These are phyloP conservation scores for Ephialtes manifestator DNA, from an alignment of 2,888 invertebrate species.

Conservation along the genomic window DNA sequence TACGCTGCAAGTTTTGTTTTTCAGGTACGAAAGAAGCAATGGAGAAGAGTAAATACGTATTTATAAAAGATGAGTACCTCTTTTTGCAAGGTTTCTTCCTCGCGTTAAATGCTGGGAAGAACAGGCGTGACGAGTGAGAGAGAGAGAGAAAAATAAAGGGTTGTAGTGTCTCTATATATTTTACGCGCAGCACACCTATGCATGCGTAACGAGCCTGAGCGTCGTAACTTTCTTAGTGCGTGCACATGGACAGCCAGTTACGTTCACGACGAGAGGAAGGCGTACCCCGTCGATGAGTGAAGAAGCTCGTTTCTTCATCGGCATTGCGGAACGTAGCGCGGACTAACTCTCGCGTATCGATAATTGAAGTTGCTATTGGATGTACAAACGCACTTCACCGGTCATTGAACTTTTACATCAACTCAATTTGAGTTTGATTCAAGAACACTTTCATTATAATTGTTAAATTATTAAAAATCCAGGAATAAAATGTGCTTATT, in stretches of 20 bases:
- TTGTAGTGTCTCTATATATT: slow-evolving; percentile 58
- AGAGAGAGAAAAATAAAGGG: slow-evolving; percentile 44
- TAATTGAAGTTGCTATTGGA: slow-evolving; percentile 70
- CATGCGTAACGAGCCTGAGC: slow-evolving; percentile 80
- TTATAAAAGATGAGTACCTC: slow-evolving; percentile 10
- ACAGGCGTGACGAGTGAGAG: slow-evolving; percentile 51
- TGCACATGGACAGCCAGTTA: slow-evolving; percentile 70
- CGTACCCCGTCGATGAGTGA: slow-evolving; percentile 68
- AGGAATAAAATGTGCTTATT: no score
- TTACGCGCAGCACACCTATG: slow-evolving; percentile 76
- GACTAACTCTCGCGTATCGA: slow-evolving; percentile 65
- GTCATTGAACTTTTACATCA: slow-evolving; percentile 34
- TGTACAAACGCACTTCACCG: slow-evolving; percentile 31
- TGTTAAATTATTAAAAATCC: no score
- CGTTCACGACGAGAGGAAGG: slow-evolving; percentile 71
- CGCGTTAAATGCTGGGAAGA: slow-evolving; percentile 38
- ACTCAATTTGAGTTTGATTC: not conserved
- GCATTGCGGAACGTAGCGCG: slow-evolving; percentile 45
- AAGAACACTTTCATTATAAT: no score
- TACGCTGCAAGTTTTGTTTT: not conserved
- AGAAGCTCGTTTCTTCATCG: slow-evolving; percentile 67
- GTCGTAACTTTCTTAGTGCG: slow-evolving; percentile 78
- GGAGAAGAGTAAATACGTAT: slow-evolving; percentile 38
- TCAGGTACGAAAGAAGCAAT: not conserved
- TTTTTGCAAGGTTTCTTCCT: slow-evolving; percentile 22